Evolutionary conservation across 2,797 vertebrate genomes (phyloP).

Genomic region (Lepilemur septentrionalis): DNA sequence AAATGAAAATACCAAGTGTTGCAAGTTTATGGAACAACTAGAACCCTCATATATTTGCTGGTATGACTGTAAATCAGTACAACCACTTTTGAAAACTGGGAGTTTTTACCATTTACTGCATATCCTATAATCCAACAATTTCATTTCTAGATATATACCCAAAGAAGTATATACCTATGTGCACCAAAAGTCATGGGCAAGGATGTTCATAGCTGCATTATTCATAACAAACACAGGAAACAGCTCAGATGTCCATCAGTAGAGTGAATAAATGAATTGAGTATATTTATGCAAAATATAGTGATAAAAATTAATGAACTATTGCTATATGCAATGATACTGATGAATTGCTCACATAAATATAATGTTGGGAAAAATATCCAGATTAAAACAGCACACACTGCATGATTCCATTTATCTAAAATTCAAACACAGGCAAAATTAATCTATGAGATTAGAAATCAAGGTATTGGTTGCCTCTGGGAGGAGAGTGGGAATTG

Average conservation of each 20-base stretch:
- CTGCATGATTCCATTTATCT: background rate
- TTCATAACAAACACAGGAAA: constrained; percentile 6
- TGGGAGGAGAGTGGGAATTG: background rate
- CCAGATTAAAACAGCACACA: background rate
- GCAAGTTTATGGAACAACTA: background rate
- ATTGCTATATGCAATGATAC: constrained; percentile 28
- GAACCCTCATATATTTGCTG: background rate
- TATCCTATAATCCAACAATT: background rate
- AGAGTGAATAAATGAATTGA: constrained; percentile 37
- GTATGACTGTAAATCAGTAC: background rate
- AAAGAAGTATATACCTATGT: background rate
- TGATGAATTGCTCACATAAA: constrained; percentile 43
- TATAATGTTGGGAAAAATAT: background rate
- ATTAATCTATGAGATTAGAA: background rate
- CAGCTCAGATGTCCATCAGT: background rate
- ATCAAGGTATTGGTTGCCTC: background rate
- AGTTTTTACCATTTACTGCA: background rate
- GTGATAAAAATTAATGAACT: constrained; percentile 62
- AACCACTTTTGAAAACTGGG: background rate
- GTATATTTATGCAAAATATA: constrained; percentile 43
- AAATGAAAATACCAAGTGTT: background rate
- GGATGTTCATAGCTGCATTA: background rate
- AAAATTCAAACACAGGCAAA: background rate
- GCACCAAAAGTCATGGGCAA: background rate
- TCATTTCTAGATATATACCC: background rate